phyloP scores from a whole-genome alignment of 2,888 invertebrate species.

The Chelonus formosanus region DNA sequence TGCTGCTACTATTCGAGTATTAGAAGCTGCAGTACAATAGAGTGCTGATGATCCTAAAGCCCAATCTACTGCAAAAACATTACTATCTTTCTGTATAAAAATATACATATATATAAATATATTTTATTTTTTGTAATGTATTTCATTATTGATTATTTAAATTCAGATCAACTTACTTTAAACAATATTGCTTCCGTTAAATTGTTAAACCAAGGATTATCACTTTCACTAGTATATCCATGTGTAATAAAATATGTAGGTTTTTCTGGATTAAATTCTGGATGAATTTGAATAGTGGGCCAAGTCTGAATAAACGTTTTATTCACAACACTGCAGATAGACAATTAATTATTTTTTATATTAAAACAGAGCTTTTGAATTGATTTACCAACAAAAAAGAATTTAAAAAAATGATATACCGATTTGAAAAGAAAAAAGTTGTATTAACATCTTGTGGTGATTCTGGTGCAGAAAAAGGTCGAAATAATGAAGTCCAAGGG shows the following conservation, averaged over 20 bases:
- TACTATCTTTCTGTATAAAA: constrained; percentile 57
- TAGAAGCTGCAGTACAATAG: constrained; percentile 50
- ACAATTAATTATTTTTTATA: not conserved
- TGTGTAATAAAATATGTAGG: constrained; percentile 61
- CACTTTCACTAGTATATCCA: constrained; percentile 58
- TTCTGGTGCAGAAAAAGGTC: constrained; percentile 58
- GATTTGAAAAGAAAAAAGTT: constrained; percentile 55
- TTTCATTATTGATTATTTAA: not conserved
- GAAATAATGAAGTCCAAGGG: constrained; percentile 59
- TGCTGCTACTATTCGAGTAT: constrained; percentile 56
- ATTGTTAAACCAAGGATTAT: constrained; percentile 55
- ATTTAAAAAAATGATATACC: constrained; percentile 37
- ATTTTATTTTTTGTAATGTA: constrained; percentile 10
- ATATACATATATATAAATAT: constrained; percentile 9
- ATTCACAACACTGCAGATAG: constrained; percentile 31
- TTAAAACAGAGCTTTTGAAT: constrained; percentile 17
- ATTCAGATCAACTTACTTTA: constrained; percentile 47
- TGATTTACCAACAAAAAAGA: not conserved
- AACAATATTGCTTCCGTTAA: constrained; percentile 59
- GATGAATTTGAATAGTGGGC: constrained; percentile 49
- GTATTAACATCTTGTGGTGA: constrained; percentile 56
- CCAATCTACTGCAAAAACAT: constrained; percentile 64
- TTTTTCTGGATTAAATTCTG: constrained; percentile 41
- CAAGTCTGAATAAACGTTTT: constrained; percentile 38
- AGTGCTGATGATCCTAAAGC: constrained; percentile 56